These are phyloP conservation scores for Scalopus aquaticus DNA, from an alignment of 2,113 vertebrate genomes.

Conservation along the genomic window DNA sequence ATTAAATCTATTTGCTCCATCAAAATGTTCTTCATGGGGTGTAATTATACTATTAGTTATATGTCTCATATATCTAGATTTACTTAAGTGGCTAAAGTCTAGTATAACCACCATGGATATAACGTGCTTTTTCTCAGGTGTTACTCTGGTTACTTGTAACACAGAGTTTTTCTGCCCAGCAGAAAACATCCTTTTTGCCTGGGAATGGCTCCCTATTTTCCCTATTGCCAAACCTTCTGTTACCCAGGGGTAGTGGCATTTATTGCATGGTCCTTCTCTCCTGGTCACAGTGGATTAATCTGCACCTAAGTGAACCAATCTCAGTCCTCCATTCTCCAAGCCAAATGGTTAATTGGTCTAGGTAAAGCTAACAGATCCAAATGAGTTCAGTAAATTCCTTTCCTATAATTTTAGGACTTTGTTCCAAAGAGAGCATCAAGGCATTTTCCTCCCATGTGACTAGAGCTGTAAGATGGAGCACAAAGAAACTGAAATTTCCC, in stretches of 20 bases:
- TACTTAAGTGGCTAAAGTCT: background rate
- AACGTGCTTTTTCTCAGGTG: background rate
- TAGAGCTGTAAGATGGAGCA: background rate
- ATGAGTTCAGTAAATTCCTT: background rate
- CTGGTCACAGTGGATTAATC: background rate
- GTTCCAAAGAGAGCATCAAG: background rate
- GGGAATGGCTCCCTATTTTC: background rate
- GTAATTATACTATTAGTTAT: background rate
- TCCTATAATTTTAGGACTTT: constrained; percentile 39
- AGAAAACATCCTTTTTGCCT: background rate
- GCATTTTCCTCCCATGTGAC: background rate
- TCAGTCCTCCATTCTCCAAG: background rate
- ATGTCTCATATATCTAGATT: background rate
- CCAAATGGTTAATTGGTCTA: background rate
- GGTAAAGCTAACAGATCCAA: background rate
- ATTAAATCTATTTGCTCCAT: background rate
- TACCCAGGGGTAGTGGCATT: background rate
- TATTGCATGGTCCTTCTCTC: background rate
- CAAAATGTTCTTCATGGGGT: background rate
- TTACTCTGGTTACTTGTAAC: background rate
- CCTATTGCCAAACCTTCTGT: background rate
- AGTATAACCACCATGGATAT: background rate
- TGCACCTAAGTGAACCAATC: background rate
- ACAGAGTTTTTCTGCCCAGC: background rate
- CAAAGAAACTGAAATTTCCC: background rate